Evolutionary conservation across 2,113 vertebrate species (phyloP).

Genomic region (Anguilla japonica): DNA sequence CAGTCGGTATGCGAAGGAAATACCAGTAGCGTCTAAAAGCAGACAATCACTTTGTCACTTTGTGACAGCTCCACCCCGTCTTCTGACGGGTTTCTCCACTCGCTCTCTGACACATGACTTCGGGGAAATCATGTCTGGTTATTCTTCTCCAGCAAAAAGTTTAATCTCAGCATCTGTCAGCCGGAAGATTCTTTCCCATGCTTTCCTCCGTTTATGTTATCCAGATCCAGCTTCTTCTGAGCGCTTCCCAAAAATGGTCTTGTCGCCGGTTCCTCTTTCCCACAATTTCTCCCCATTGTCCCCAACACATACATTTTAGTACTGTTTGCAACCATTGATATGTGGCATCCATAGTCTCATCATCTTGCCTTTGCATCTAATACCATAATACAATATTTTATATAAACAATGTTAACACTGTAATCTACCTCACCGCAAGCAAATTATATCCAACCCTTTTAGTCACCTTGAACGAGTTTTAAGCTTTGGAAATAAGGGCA

Average conservation of each 20-base stretch:
- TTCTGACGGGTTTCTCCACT: not conserved
- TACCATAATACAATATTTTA: constrained; percentile 1
- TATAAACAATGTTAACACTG: not conserved
- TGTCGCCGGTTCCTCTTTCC: constrained; percentile 2
- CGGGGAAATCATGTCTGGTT: not conserved
- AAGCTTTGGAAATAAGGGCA: not conserved
- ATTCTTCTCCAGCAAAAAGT: not conserved
- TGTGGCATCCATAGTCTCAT: not conserved
- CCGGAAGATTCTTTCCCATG: constrained; percentile 5
- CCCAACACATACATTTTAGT: not conserved
- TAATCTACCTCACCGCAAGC: not conserved
- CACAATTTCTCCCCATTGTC: not conserved
- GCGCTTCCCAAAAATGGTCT: constrained; percentile 9
- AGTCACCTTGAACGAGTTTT: not conserved
- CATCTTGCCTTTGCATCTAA: not conserved
- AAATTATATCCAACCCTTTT: not conserved
- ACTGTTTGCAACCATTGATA: not conserved
- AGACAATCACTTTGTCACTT: not conserved
- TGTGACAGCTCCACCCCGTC: not conserved
- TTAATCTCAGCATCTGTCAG: constrained; percentile 14
- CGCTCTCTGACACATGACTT: not conserved
- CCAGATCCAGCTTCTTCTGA: not conserved
- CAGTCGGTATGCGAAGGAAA: not conserved
- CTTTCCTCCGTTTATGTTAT: constrained; percentile 7
- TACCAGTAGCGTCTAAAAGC: not conserved